Base-by-base conservation (phyloP, 2,113 vertebrate genomes). In the Diglossa brunneiventris region DNA sequence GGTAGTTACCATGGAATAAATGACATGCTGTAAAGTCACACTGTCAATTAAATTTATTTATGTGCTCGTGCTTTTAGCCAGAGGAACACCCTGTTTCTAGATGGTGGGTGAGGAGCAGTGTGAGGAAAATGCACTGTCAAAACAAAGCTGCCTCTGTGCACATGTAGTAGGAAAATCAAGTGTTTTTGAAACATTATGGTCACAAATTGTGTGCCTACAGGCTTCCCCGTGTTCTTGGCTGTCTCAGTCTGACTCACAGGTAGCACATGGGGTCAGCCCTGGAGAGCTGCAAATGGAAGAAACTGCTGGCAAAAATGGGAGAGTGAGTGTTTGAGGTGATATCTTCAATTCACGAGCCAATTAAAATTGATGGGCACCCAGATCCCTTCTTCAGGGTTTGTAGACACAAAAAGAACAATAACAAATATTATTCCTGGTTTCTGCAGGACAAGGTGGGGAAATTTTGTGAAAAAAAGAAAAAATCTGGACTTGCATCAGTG, bases 131-230 rank as follows among this genome's bases (percentile, higher is more conserved):
- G 49, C 2, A 1, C 24, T 97, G 77, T 82, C 91, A 87, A 95
- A 97, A 94, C 64, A 94, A 92, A 94, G 63, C 90, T 91, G 76
- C 64, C 83, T 83, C 68, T 77, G 30, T 50, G 47, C 50, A 37
- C 49, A 27, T 52, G 53, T n/a, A 72, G 44, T 37, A 84, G 52
- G 64, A 92, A 97, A 93, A 90, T 39, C 30, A 84, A 84, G 27
- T n/a, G 56, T 1, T 66, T 92, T 82, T 84, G 64, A 94, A 96
- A 78, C 16, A 11, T 78, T 68, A 39, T 3, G 7, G 61, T 41
- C 44, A 72, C n/a, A 82, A 89, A 53, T n/a, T 0, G 0, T n/a
- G 21, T 67, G 50, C 50, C 63, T 88, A 27, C n/a, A 69, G 49
- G 26, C 46, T 83, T 80, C 27, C n/a, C 46, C 1, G 0, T 0